phyloP scores from a whole-genome alignment of 2,888 invertebrate genomes.

The Mechanitis messenoides region DNA sequence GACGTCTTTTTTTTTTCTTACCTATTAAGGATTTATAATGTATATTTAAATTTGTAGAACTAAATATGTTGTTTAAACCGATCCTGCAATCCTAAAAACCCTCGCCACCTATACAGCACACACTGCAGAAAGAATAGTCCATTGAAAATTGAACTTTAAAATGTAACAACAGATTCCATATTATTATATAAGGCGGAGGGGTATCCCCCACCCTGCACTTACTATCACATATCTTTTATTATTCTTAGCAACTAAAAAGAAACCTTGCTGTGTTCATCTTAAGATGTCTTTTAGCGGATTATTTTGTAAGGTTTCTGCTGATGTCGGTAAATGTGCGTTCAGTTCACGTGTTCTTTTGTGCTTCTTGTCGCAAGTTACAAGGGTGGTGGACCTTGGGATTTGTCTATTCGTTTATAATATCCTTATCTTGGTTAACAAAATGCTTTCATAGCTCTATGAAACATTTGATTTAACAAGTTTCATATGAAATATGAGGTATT shows the following conservation, averaged over 20 bases:
- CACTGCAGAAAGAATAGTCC: conserved; percentile 29
- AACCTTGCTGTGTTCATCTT: conserved; percentile 30
- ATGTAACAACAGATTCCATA: conserved; percentile 33
- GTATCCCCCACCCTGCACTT: conserved; percentile 40
- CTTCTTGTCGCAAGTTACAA: conserved; percentile 50
- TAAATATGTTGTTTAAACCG: conserved; percentile 14
- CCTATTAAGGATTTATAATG: not conserved
- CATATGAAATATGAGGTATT: too few species aligned
- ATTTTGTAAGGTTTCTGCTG: conserved; percentile 42
- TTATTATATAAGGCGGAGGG: conserved; percentile 31
- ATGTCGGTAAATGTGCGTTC: conserved; percentile 36
- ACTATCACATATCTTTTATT: conserved; percentile 52
- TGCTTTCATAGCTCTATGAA: too few species aligned
- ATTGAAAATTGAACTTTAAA: conserved; percentile 41
- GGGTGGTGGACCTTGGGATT: conserved; percentile 38
- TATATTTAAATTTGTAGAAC: not conserved
- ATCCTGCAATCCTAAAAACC: conserved; percentile 37
- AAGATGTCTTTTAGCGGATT: conserved; percentile 35
- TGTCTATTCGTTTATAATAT: conserved; percentile 27
- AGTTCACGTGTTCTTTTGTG: conserved; percentile 50
- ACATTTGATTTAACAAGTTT: too few species aligned
- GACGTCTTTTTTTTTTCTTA: conserved; percentile 13
- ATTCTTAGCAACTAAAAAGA: conserved; percentile 32
- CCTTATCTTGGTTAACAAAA: conserved; percentile 13
- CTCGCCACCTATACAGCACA: conserved; percentile 51